A percentile compares a stretch with the other conserved stretches of the same genome.
phyloP scores from a whole-genome alignment of 2,113 vertebrate genomes.

The Chiloscyllium plagiosum region DNA sequence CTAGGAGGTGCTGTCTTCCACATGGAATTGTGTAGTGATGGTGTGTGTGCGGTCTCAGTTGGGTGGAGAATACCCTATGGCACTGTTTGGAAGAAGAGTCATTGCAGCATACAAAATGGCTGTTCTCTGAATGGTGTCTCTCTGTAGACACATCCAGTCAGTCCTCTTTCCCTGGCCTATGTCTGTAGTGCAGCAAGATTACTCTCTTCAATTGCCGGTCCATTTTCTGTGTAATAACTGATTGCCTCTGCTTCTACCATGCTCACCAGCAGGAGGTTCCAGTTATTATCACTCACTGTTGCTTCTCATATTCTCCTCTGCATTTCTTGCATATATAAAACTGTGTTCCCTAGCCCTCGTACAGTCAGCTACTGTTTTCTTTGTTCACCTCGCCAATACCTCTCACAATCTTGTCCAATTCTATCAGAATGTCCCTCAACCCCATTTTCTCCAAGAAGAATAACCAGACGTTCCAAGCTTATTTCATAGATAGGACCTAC shows the following conservation, averaged over 20 bases:
- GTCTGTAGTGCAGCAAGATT: neutral
- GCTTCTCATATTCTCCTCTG: neutral
- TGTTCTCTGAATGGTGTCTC: neutral
- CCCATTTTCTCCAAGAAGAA: neutral
- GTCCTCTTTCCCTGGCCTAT: neutral
- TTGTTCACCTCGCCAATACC: neutral
- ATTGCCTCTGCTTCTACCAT: neutral
- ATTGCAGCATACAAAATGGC: neutral
- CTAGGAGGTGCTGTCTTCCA: neutral
- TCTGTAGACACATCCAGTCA: neutral
- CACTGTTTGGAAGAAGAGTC: neutral
- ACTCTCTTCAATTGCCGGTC: neutral
- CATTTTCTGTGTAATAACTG: neutral
- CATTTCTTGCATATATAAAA: neutral
- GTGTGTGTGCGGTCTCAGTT: neutral
- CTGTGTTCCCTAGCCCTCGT: neutral
- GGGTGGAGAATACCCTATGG: neutral
- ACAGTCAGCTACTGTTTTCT: neutral
- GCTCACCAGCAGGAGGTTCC: too few relatives aligned
- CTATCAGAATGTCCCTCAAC: neutral
- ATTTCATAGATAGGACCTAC: too few relatives aligned
- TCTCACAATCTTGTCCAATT: too few relatives aligned
- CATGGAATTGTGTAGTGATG: neutral
- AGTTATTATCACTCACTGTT: neutral
- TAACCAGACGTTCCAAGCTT: too few relatives aligned